Evolutionary conservation across 2,797 vertebrate species (phyloP).

Genomic region (Pseudomugil tenellus): DNA sequence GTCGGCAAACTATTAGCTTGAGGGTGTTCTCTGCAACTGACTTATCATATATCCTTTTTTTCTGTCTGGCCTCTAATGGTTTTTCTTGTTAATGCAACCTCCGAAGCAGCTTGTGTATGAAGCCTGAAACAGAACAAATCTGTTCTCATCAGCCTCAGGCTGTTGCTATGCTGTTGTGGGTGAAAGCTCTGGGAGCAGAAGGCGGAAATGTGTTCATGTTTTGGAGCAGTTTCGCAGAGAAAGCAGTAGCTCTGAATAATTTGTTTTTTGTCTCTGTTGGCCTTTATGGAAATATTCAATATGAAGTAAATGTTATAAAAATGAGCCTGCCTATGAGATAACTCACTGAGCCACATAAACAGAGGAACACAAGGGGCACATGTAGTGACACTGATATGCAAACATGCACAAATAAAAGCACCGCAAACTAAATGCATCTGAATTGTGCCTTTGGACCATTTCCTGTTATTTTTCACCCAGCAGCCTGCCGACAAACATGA

Average conservation of each 20-base stretch:
- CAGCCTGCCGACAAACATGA: conserved; percentile 35
- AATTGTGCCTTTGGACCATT: conserved; percentile 42
- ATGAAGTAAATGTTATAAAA: conserved; percentile 41
- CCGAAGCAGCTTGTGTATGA: background rate
- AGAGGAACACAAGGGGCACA: conserved; percentile 16
- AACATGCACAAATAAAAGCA: conserved; percentile 25
- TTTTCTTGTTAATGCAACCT: background rate
- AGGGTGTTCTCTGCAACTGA: background rate
- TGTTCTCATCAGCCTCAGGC: conserved; percentile 38
- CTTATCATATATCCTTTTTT: background rate
- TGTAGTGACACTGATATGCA: conserved; percentile 19
- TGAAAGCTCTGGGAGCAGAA: conserved; percentile 23
- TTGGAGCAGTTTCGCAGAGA: conserved; percentile 29
- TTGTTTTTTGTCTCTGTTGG: conserved; percentile 38
- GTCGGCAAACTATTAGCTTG: background rate
- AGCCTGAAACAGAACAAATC: conserved; percentile 23
- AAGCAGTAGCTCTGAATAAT: conserved; percentile 33
- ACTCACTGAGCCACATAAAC: conserved; percentile 31
- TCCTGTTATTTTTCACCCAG: conserved; percentile 62
- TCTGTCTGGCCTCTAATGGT: background rate
- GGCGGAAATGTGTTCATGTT: conserved; percentile 34
- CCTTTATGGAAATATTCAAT: conserved; percentile 30
- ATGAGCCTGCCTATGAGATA: conserved; percentile 31
- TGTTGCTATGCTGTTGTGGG: conserved; percentile 22
- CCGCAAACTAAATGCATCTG: conserved; percentile 16